These are phyloP conservation scores for Drosophila triauraria DNA, from an alignment of 1,140 invertebrate genomes.

Conservation along the genomic window DNA sequence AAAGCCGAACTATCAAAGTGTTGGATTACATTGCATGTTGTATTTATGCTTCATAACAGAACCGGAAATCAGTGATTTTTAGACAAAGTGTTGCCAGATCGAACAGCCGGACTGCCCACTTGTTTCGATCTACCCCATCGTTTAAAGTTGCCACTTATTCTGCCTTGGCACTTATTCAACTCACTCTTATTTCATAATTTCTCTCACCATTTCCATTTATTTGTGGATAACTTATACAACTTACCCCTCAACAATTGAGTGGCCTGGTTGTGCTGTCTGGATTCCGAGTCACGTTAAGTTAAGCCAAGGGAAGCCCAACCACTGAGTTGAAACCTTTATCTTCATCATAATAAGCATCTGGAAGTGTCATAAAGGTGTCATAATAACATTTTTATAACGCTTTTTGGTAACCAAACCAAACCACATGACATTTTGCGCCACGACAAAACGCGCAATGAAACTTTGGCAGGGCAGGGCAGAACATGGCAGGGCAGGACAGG, in stretches of 20 bases:
- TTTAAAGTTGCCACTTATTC: neutral
- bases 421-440: conserved; percentile 24
- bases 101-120: neutral
- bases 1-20: conserved; percentile 4
- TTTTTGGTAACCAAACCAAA: conserved; percentile 29
- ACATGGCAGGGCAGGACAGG: neutral
- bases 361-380: conserved; percentile 40
- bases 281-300: neutral
- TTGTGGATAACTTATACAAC: neutral
- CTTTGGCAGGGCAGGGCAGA: neutral
- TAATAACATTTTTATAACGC: conserved; percentile 45
- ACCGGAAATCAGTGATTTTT: neutral
- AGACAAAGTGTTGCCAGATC: too few relatives aligned
- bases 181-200: neutral
- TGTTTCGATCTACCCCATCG: neutral
- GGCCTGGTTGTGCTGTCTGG: neutral
- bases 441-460: conserved; percentile 23
- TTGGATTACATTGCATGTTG: conserved; percentile 4
- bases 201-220: neutral
- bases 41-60: neutral
- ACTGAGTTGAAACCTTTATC: conserved; percentile 25
- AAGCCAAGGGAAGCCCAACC: neutral
- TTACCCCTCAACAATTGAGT: neutral
- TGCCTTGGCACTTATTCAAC: neutral
- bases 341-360: conserved; percentile 42